Conservation (phyloP, 2,113 vertebrate genomes). For the Chionodraco myersi region DNA sequence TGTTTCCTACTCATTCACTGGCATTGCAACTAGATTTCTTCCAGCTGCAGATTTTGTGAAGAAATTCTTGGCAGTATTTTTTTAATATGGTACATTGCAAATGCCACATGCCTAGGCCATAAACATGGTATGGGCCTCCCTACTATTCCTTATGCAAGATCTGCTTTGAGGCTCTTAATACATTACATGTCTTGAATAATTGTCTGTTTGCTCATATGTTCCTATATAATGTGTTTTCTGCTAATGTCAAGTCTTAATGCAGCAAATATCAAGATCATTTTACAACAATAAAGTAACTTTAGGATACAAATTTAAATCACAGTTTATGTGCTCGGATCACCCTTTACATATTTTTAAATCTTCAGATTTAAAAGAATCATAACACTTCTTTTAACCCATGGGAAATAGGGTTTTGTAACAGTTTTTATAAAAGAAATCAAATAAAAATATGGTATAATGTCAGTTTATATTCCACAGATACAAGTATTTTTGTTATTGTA, state of each 20-base stretch:
- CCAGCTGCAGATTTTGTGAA: too few relatives aligned
- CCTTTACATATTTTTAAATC: neutral
- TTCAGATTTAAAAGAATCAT: neutral
- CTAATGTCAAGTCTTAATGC: neutral
- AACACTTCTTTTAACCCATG: too few relatives aligned
- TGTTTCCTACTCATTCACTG: too few relatives aligned
- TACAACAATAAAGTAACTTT: neutral
- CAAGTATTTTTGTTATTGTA: neutral
- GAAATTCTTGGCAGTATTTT: too few relatives aligned
- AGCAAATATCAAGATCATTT: neutral
- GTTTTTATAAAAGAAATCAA: too few relatives aligned
- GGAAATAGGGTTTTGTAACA: too few relatives aligned
- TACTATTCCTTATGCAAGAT: too few relatives aligned
- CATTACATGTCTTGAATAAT: too few relatives aligned
- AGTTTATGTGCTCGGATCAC: neutral
- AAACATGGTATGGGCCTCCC: neutral
- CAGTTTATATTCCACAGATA: neutral
- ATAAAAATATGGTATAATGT: neutral
- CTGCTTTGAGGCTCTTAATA: neutral
- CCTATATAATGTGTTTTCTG: neutral
- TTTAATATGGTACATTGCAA: too few relatives aligned
- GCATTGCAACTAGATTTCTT: too few relatives aligned
- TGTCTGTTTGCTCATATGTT: neutral
- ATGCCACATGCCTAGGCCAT: too few relatives aligned
- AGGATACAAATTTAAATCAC: neutral